Base-by-base conservation (phyloP, 1,140 invertebrate species). In the Tribolium castaneum region DNA sequence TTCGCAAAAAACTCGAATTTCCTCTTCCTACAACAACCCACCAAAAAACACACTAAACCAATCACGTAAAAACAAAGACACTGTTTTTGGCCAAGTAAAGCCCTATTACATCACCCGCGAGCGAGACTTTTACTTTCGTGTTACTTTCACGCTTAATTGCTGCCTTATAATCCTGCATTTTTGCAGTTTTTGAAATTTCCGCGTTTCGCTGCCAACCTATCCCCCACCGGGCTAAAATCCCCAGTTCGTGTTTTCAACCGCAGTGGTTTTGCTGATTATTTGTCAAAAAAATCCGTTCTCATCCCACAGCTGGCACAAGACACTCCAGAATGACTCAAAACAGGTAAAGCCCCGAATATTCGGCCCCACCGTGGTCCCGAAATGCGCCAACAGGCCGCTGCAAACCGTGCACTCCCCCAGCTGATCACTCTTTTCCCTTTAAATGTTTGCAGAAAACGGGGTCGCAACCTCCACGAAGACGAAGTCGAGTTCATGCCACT, bases 401-500 rank as follows among this genome's bases (percentile, higher is more conserved):
- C 25, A 30, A 30, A 30, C 3, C 25, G 25, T 30, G 25, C 6
- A 5, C 25, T 74, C 52, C 0, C 49, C 7, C 30, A 45, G 52
- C 52, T 75, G 73, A 56, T 59, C 19, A 35, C 12, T 6, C n/a
- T 12, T 7, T 52, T 59, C 49, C 16, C 56, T 75, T 56, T 72
- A 76, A 75, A 73, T 22, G 7, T 22, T 83, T 88, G 81, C 84
- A 93, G 92, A 80, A 94, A 94, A 88, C 88, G 92, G 80, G 88
- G 89, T 2, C 88, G 92, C 49, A 87, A 86, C 62, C 74, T 79
- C 49, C 82, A 87, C 22, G 92, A 93, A 86, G 92, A 93, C 80
- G 88, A 88, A 45, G 91, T 91, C 81, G 93, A 94, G 83, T 94
- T 94, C 82, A 93, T 93, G 89, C 93, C 93, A 54, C 83, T 94